Base-by-base conservation (phyloP, 2,888 invertebrate genomes). In the Rhamnusium bicolor region DNA sequence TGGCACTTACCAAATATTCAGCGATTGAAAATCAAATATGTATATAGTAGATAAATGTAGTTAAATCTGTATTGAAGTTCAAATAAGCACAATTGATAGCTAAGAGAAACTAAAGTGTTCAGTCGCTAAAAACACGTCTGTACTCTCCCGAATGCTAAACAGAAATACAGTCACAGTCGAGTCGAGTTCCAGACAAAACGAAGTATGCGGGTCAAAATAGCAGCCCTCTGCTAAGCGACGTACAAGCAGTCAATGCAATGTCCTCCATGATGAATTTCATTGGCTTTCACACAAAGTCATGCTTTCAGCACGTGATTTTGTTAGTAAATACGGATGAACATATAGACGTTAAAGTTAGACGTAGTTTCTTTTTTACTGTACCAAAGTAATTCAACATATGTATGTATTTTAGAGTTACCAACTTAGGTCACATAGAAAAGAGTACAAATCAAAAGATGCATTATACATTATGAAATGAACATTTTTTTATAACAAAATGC, bases 291-390 rank as follows among this genome's bases (percentile, higher is more conserved):
- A 32, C 40, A 40, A 47, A 58, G 40, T 63, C 74, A 74, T 65
- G 71, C 60, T 63, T 71, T 10, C 18, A 12, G 5, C 54, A 29
- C 69, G 73, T 73, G 73, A 65, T 66, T 47, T 18, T 73, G 73
- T 73, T 73, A 19, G 56, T 70, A 73, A 69, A 73, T 70, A 69
- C 49, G 14, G 14, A 51, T 60, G 16, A 56, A 40, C 6, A 40
- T 24, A 61, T 51, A 19, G 16, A 66, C 40, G 10, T 40, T 12
- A 12, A 32, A 1, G 2, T 32, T 32, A 2, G n/a, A 40, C 40
- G n/a, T 40, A 40, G n/a, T 12, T 40, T n/a, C n/a, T 1, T 2
- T 24, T 24, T 24, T 6, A 24, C 24, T 6, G 24, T 24, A 24
- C 24, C 6, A 6, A 24, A 4, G 24, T n/a, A n/a, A n/a, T n/a